phyloP scores from a whole-genome alignment of 92 coral and sea anemone species.

The Galaxea fascicularis region DNA sequence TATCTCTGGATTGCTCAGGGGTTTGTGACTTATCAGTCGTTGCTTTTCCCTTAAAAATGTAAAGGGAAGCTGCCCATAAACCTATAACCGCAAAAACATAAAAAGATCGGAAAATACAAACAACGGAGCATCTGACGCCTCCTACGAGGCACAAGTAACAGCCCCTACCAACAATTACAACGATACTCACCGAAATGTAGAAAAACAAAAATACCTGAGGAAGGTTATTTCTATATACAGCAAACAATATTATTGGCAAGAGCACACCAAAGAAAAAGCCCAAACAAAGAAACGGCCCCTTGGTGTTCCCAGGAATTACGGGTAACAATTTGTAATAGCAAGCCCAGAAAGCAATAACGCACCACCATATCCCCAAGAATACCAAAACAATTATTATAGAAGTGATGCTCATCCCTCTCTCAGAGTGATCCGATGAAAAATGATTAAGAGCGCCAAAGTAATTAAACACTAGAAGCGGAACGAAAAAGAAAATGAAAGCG shows the following conservation, averaged over 20 bases:
- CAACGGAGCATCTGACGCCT: neutral
- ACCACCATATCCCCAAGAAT: conserved; percentile 65
- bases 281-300: too few relatives aligned
- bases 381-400: conserved; percentile 39
- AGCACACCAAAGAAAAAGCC: too few relatives aligned
- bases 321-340: conserved; percentile 46
- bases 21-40: conserved; percentile 71
- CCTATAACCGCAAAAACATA: conserved; percentile 53
- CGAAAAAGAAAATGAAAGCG: conserved; percentile 77
- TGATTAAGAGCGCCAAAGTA: conserved; percentile 71
- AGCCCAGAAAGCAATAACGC: conserved; percentile 73
- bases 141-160: conserved; percentile 10
- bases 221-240: conserved; percentile 44
- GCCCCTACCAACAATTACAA: conserved; percentile 60
- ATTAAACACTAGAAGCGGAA: conserved; percentile 82
- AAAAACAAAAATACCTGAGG: conserved; percentile 72
- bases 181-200: conserved; percentile 59
- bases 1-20: conserved; percentile 80
- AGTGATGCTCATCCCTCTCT: conserved; percentile 10
- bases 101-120: conserved; percentile 42
- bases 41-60: conserved; percentile 59
- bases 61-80: conserved; percentile 55
- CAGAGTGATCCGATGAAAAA: conserved; percentile 1
- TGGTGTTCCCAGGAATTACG: neutral
- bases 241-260: conserved; percentile 49